Conservation (phyloP, 2,888 invertebrate genomes). For the Troglohyphantes excavatus region DNA sequence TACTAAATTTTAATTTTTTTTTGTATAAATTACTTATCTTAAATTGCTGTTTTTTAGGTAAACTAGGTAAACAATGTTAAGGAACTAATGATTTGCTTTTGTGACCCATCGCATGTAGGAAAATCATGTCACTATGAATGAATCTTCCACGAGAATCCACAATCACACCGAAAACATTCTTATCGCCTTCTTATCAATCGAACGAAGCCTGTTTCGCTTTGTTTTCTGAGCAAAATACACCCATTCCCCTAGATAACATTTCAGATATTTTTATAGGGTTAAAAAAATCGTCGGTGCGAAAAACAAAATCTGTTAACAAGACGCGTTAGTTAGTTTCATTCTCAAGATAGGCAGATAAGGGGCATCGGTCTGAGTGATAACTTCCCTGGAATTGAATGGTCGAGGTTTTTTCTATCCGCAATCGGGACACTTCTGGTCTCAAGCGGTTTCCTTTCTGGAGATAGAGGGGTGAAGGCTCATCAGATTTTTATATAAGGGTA, state of each 20-base stretch:
- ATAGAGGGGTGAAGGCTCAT: constrained; percentile 41
- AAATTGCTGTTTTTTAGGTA: no score
- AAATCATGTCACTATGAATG: constrained; percentile 4
- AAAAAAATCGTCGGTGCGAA: neutral
- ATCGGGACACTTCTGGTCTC: constrained; percentile 1
- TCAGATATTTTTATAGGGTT: neutral
- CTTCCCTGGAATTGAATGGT: neutral
- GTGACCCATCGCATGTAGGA: neutral
- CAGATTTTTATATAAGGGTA: neutral
- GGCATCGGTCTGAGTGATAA: constrained; percentile 1
- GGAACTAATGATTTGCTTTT: no score
- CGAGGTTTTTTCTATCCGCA: constrained; percentile 1
- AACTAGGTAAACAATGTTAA: no score
- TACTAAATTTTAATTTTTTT: no score
- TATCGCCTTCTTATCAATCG: neutral
- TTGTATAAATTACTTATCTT: no score
- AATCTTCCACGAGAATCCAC: neutral
- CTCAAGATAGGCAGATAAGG: neutral
- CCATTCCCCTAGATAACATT: neutral
- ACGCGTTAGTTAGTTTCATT: constrained; percentile 9
- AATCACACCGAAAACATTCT: neutral
- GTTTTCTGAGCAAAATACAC: neutral
- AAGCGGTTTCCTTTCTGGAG: constrained; percentile 8
- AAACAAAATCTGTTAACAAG: neutral
- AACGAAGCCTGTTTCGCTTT: neutral